These are phyloP conservation scores for Etia nguti DNA, from an alignment of 2,113 vertebrate species.

Conservation along the genomic window DNA sequence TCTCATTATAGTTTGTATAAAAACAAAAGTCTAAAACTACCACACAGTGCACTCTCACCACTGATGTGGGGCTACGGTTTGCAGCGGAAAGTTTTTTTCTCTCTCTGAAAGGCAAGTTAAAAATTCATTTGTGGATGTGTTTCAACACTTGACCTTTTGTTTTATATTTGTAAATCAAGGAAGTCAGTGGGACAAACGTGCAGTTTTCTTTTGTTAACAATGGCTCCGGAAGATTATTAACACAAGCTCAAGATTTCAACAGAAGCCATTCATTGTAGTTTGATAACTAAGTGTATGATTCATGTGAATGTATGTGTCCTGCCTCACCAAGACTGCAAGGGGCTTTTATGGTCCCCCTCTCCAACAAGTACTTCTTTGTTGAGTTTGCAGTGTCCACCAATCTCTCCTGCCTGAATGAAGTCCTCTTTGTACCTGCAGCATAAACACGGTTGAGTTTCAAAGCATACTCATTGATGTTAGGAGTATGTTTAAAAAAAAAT, in stretches of 20 bases:
- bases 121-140: not conserved
- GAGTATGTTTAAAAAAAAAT: not conserved
- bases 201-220: not conserved
- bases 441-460: not conserved
- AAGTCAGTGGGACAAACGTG: not conserved
- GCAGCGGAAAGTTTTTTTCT: not conserved
- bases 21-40: not conserved
- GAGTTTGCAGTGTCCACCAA: slow-evolving; percentile 86
- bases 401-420: slow-evolving; percentile 83
- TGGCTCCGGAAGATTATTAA: not conserved
- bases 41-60: not conserved
- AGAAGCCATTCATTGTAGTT: not conserved
- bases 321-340: slow-evolving; percentile 93
- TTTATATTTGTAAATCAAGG: not conserved
- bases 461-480: not conserved
- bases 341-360: slow-evolving; percentile 91
- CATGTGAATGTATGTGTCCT: not conserved
- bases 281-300: not conserved
- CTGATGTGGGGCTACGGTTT: not conserved
- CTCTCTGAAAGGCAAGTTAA: not conserved
- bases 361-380: slow-evolving; percentile 68
- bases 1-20: not conserved
- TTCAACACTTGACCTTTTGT: not conserved
- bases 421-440: slow-evolving; percentile 82
- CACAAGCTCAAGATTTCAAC: not conserved